These are phyloP conservation scores for Electrona antarctica DNA, from an alignment of 2,113 vertebrate genomes.

Conservation along the genomic window DNA sequence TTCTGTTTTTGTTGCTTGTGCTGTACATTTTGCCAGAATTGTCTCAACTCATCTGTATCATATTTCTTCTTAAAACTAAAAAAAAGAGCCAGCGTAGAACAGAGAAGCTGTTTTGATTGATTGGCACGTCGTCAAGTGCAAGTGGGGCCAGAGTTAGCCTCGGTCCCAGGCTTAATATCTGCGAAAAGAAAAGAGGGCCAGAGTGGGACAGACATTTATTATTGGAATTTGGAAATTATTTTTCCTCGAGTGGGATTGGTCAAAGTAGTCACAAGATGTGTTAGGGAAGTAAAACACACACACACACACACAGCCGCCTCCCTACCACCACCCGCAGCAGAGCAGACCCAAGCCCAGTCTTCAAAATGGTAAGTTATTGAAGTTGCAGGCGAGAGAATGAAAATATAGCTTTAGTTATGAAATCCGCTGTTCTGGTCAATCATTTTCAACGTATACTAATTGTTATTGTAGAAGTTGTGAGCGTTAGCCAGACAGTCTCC, in stretches of 20 bases:
- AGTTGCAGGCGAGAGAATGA: not conserved
- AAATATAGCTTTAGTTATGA: not conserved
- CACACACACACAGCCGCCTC: slow-evolving; percentile 48
- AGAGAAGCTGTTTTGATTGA: no score
- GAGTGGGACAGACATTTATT: no score
- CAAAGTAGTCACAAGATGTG: slow-evolving; percentile 69
- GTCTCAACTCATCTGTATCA: no score
- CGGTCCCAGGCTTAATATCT: no score
- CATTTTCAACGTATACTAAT: slow-evolving; percentile 14
- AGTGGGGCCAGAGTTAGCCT: no score
- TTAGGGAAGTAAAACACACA: slow-evolving; percentile 21
- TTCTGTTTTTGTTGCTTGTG: no score
- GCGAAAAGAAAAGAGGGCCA: no score
- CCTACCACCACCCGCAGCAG: slow-evolving; percentile 50
- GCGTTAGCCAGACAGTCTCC: slow-evolving; percentile 60
- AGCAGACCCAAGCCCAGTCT: slow-evolving; percentile 52
- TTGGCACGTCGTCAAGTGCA: no score
- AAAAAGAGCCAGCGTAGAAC: no score
- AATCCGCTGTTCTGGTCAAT: not conserved
- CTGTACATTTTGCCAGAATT: no score
- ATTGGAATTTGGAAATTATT: no score
- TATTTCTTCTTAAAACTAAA: no score
- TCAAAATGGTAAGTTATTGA: slow-evolving; percentile 74
- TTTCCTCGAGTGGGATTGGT: slow-evolving; percentile 39
- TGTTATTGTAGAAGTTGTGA: slow-evolving; percentile 3